These are phyloP conservation scores for Arothron firmamentum DNA, from an alignment of 2,113 vertebrate species.

Conservation along the genomic window DNA sequence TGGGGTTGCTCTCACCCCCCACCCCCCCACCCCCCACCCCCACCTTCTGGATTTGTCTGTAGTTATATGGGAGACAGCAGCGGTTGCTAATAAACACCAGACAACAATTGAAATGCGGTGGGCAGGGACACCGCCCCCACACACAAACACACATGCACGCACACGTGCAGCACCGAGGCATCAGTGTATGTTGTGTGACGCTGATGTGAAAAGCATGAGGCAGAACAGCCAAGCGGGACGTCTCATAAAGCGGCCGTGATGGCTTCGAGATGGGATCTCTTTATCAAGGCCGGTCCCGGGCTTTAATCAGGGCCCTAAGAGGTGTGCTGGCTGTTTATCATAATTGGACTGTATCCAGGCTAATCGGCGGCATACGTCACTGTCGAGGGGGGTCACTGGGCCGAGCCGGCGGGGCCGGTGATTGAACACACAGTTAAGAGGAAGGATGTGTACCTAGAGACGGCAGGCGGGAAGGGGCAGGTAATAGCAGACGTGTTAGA, in stretches of 20 bases:
- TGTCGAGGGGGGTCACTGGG: conserved; percentile 70
- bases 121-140: conserved; percentile 72
- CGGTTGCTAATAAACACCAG: conserved; percentile 70
- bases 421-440: conserved; percentile 69
- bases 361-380: conserved; percentile 93
- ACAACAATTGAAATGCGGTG: conserved; percentile 75
- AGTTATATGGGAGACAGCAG: conserved; percentile 44
- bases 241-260: conserved; percentile 86
- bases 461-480: conserved; percentile 50
- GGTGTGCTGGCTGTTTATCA: conserved; percentile 88
- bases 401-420: conserved; percentile 60
- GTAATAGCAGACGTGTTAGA: conserved; percentile 61
- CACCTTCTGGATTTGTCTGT: conserved; percentile 34
- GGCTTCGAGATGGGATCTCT: conserved; percentile 90
- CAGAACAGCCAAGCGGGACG: conserved; percentile 68
- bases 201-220: conserved; percentile 72
- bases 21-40: too few species aligned
- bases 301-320: conserved; percentile 95
- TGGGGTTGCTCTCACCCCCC: too few species aligned
- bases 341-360: conserved; percentile 91
- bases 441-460: conserved; percentile 55
- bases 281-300: conserved; percentile 83
- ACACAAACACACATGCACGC: conserved; percentile 36
- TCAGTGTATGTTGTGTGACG: conserved; percentile 45
- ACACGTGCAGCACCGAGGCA: conserved; percentile 25